Evolutionary conservation across 2,888 invertebrate genomes (phyloP), one percentile per base, ranked within the genome.

Genomic region (Ormyrus labotus): DNA sequence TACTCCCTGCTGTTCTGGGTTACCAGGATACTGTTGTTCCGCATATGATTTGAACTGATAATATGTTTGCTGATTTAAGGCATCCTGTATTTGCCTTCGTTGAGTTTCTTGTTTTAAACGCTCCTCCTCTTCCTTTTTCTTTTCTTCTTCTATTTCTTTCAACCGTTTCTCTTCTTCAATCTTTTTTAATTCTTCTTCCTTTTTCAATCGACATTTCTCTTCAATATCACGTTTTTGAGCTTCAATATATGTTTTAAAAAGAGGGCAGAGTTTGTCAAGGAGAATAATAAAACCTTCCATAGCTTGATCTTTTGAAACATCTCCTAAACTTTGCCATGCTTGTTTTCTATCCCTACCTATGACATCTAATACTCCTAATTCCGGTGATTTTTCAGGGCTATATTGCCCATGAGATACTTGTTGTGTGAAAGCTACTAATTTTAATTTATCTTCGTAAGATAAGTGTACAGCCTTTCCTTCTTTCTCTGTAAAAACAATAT

Each of bases 391-490:
- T 71, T 94, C 95, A 1, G 94, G 91, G 84, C 95, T 94, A 87
- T 95, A 94, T 70, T 96, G 94, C 0, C 99, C 99, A 91, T 97
- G 95, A 10, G 93, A 93, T 8, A 96, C 96, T 93, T 99, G 99
- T 89, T 98, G 97, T 9, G 96, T 97, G 87, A 96, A 96, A 1
- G 98, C 98, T 19, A 98, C 96, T 83, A 99, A 92, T 89, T 96
- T 96, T 75, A 98, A 91, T 89, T 97, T 96, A 89, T 99, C 98
- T 91, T 97, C 96, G 90, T 99, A 99, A 65, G 97, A 96, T 81
- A 98, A 93, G 88, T 98, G 97, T 68, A 99, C 93, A 3, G 98
- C 99, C 92, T 98, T 99, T n/a, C 98, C 98, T 92, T 97, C 96
- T 92, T 99, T 98, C 90, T 99, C 99, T 98, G 91, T 13, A 92